Base-by-base conservation (phyloP, 1,140 invertebrate species). In the Zeugodacus cucurbitae region DNA sequence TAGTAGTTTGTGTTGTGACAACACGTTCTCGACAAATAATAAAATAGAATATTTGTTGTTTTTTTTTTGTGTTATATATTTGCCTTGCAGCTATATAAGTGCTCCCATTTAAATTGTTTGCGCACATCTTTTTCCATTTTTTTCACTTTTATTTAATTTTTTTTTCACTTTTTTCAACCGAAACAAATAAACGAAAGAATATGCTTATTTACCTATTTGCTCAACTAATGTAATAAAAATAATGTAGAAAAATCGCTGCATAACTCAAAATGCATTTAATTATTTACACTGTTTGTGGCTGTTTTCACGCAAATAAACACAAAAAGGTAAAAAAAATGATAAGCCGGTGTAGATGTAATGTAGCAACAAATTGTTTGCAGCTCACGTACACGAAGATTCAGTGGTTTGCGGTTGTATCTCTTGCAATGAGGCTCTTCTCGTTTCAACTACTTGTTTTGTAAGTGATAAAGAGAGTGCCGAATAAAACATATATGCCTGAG, bases 61-160 rank as follows among this genome's bases (percentile, higher is more conserved):
- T 82, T 48, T 82, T 82, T 4, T 11, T 78, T 78, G 44, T 78
- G 22, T n/a, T 44, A 22, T 10, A 26, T 82, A 82, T 82, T 54
- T 82, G 44, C 4, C 22, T 17, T 82, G 6, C 41, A 48, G 11
- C 74, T 7, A 82, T 4, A 20, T 20, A 82, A 82, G n/a, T 82
- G 74, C 74, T 54, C 74, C 74, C 74, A 82, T 82, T 82, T 82
- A 48, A 82, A 82, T 82, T 82, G 41, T 26, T 82, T 82, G 26
- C 14, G 41, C 14, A 82, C 74, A 82, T 82, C 8, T 44, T 48
- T 22, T 48, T 26, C 11, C 14, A 0, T 54, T 54, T 41, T 54
- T 54, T 17, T 20, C 48, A n/a, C n/a, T n/a, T n/a, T n/a, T n/a
- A n/a, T n/a, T n/a, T n/a, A n/a, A n/a, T n/a, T n/a, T n/a, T n/a